Evolutionary conservation across 2,888 invertebrate species (phyloP).

Genomic region (Melanchra persicariae): DNA sequence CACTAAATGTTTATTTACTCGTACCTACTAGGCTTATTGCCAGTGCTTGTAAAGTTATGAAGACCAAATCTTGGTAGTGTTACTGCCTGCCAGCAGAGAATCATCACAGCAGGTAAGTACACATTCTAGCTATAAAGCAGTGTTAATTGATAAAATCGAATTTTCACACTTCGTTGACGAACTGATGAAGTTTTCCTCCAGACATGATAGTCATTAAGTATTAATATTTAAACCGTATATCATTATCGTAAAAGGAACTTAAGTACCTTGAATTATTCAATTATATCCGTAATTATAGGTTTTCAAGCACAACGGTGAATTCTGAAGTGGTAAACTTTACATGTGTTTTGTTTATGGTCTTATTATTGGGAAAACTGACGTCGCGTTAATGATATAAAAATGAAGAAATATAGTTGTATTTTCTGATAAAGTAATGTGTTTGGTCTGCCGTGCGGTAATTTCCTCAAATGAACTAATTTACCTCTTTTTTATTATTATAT

Average conservation of each 20-base stretch:
- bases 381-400: conserved; percentile 13
- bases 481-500: conserved; percentile 24
- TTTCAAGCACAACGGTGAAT: conserved; percentile 63
- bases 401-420: conserved; percentile 25
- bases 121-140: conserved; percentile 25
- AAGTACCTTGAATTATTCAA: conserved; percentile 58
- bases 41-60: conserved; percentile 58
- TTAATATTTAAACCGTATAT: conserved; percentile 62
- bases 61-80: conserved; percentile 58
- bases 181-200: conserved; percentile 43
- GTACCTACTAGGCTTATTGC: conserved; percentile 51
- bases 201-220: conserved; percentile 56
- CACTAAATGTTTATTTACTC: conserved; percentile 49
- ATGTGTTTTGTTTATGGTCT: conserved; percentile 40
- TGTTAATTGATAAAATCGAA: conserved; percentile 54
- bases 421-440: conserved; percentile 12
- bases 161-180: conserved; percentile 39
- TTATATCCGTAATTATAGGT: conserved; percentile 64
- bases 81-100: conserved; percentile 45
- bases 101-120: conserved; percentile 42
- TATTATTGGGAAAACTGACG: conserved; percentile 9
- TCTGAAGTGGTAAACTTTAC: conserved; percentile 45
- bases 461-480: conserved; percentile 34
- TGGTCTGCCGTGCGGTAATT: conserved; percentile 9
- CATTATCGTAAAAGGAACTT: conserved; percentile 59